A percentile compares a stretch with the other conserved stretches of the same genome.
phyloP scores from a whole-genome alignment of 2,888 invertebrate species.

The Tetragnatha montana region DNA sequence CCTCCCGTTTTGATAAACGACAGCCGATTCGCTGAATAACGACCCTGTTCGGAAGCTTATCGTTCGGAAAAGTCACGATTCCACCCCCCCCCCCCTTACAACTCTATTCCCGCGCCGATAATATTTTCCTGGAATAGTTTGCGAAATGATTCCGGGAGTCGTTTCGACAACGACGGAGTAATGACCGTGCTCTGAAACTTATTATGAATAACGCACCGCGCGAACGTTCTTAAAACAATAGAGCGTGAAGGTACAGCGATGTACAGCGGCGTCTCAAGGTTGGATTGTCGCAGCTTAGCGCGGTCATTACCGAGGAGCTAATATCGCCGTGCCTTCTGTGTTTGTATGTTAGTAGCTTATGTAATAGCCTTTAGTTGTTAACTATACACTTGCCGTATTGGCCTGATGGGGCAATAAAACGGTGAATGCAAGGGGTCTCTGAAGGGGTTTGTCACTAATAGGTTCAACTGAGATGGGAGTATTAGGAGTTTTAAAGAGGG shows the following conservation, averaged over 20 bases:
- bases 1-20: conserved; percentile 26
- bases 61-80: conserved; percentile 46
- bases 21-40: conserved; percentile 26
- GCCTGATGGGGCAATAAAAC: no score
- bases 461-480: no score
- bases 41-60: conserved; percentile 19
- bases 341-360: no score
- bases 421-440: no score
- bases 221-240: neutral
- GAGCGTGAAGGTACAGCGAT: neutral
- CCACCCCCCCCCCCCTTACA: neutral
- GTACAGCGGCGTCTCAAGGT: neutral
- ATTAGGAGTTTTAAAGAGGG: no score
- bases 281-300: neutral
- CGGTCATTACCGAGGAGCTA: neutral
- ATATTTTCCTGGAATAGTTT: conserved; percentile 28
- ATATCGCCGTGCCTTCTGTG: neutral
- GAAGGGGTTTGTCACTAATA: no score
- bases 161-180: conserved; percentile 4
- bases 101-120: neutral
- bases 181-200: conserved; percentile 15
- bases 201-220: conserved; percentile 31
- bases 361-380: neutral
- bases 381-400: no score
- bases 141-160: conserved; percentile 17